Percentiles rank a stretch among this genome's conserved stretches.
These are phyloP conservation scores for Amphilophus citrinellus DNA, from an alignment of 2,113 vertebrate species.

Conservation along the genomic window DNA sequence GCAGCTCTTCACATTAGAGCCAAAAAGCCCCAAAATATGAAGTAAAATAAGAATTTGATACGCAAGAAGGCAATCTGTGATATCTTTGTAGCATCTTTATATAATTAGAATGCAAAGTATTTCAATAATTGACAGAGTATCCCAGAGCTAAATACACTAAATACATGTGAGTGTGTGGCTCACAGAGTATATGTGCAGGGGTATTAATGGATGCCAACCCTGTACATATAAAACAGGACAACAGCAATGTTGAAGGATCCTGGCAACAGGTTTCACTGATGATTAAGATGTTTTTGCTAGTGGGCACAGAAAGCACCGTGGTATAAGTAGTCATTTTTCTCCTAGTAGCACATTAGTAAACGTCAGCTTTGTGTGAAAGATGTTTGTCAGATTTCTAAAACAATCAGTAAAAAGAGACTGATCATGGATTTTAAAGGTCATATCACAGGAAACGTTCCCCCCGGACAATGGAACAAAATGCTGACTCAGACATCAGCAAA, in stretches of 20 bases:
- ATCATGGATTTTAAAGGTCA: too few relatives aligned
- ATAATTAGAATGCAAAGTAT: constrained; percentile 11
- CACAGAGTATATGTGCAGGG: not conserved
- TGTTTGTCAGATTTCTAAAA: not conserved
- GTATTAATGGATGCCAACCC: not conserved
- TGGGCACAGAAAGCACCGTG: not conserved
- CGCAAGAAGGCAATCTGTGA: not conserved
- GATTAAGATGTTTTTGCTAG: constrained; percentile 7
- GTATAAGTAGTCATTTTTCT: not conserved
- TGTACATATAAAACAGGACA: not conserved
- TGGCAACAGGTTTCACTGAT: not conserved
- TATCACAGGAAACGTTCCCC: too few relatives aligned
- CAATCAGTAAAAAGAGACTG: too few relatives aligned
- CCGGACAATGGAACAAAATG: not conserved
- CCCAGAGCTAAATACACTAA: not conserved
- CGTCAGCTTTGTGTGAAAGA: not conserved
- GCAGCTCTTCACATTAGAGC: not conserved
- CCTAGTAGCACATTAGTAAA: not conserved
- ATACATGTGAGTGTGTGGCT: not conserved
- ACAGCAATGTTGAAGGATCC: not conserved
- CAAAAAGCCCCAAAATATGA: not conserved
- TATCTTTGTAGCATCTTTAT: not conserved
- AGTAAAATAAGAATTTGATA: not conserved
- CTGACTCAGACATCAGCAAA: not conserved
- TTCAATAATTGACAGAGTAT: not conserved